phyloP scores from a whole-genome alignment of 2,113 vertebrate genomes.

The Microtus montanus region DNA sequence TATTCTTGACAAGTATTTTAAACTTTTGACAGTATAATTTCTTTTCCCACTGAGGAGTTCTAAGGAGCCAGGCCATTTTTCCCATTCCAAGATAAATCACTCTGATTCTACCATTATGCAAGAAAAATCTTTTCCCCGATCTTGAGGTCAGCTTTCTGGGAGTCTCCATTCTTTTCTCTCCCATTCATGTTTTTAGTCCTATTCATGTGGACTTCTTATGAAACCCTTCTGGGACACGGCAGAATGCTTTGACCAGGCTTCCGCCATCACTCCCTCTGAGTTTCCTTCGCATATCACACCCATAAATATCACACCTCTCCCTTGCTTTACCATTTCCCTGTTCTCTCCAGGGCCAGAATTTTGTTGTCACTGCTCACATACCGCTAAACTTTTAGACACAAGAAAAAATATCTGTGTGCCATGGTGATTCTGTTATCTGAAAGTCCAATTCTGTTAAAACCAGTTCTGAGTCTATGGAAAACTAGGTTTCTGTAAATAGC shows the following conservation, averaged over 20 bases:
- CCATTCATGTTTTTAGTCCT: neutral
- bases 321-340: neutral
- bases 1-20: slow-evolving; percentile 49
- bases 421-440: too few species aligned
- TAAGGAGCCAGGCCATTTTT: neutral
- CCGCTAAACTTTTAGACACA: too few species aligned
- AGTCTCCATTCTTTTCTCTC: neutral
- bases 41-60: neutral
- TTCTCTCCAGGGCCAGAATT: neutral
- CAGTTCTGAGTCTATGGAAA: too few species aligned
- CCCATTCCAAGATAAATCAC: neutral
- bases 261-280: neutral
- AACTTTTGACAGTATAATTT: slow-evolving; percentile 50
- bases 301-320: neutral
- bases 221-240: neutral
- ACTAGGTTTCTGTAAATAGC: too few species aligned
- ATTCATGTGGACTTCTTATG: neutral
- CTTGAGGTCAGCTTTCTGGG: neutral
- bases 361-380: neutral
- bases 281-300: neutral
- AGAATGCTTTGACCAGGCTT: neutral
- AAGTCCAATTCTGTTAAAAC: too few species aligned
- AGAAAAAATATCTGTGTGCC: too few species aligned
- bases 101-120: neutral
- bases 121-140: neutral